These are phyloP conservation scores for Pristionchus arcanus DNA, from an alignment of 2,888 invertebrate genomes.

Conservation along the genomic window DNA sequence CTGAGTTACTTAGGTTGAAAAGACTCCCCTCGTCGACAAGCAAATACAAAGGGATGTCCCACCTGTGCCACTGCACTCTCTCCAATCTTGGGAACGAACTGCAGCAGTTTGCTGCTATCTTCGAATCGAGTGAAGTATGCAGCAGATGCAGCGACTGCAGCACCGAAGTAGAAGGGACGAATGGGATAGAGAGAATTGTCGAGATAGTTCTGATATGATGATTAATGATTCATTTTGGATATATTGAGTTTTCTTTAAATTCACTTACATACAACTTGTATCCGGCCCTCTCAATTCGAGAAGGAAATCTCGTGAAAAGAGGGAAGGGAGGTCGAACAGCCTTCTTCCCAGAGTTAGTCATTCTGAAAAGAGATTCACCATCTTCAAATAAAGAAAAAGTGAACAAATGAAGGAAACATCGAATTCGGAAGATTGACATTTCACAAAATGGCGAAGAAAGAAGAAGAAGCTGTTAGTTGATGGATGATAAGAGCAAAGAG, in stretches of 20 bases:
- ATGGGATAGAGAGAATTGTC: slow-evolving; percentile 53
- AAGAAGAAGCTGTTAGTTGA: background rate
- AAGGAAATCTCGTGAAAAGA: slow-evolving; percentile 52
- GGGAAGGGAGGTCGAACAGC: slow-evolving; percentile 51
- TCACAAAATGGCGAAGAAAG: background rate
- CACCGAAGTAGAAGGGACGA: slow-evolving; percentile 54
- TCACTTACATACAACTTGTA: slow-evolving; percentile 55
- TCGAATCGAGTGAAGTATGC: slow-evolving; percentile 35
- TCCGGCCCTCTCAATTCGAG: slow-evolving; percentile 41
- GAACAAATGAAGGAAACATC: background rate
- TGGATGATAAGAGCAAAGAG: background rate
- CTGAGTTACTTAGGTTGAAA: background rate
- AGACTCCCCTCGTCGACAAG: background rate
- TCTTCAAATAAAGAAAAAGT: background rate
- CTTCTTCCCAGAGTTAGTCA: slow-evolving; percentile 41
- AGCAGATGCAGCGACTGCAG: slow-evolving; percentile 42
- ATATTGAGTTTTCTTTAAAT: background rate
- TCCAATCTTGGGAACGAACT: slow-evolving; percentile 34
- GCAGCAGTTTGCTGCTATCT: background rate
- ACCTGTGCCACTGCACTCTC: slow-evolving; percentile 26
- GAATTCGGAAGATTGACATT: background rate
- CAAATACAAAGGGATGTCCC: background rate
- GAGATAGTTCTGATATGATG: slow-evolving; percentile 13
- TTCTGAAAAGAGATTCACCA: background rate
- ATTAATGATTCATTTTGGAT: background rate